Evolutionary conservation across 2,797 vertebrate genomes (phyloP).

Genomic region (Pantherophis vulpinus): DNA sequence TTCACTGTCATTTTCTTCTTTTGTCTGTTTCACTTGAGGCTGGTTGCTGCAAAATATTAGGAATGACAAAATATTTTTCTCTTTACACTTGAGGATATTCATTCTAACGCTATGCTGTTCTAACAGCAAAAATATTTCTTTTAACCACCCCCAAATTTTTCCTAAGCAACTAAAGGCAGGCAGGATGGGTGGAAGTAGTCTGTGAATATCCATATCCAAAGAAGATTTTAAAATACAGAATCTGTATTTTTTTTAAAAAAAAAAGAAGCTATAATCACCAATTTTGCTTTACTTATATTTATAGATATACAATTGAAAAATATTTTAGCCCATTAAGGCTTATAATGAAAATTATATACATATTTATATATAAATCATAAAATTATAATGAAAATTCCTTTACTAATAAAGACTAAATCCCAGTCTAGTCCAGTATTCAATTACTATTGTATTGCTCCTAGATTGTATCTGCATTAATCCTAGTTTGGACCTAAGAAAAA

Average conservation of each 20-base stretch:
- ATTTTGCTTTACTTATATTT: neutral
- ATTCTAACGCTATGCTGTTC: neutral
- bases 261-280: neutral
- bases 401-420: neutral
- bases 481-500: neutral
- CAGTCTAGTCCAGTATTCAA: neutral
- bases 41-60: conserved; percentile 59
- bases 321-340: neutral
- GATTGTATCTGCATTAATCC: neutral
- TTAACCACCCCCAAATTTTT: neutral
- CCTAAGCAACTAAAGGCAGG: neutral
- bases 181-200: neutral
- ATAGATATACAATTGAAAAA: neutral
- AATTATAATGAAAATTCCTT: neutral
- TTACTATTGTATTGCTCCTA: neutral
- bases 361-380: no score
- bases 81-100: neutral
- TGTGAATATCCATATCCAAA: neutral
- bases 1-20: conserved; percentile 52
- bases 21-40: conserved; percentile 27
- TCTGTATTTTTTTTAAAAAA: neutral
- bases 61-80: neutral
- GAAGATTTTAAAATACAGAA: neutral
- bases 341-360: neutral
- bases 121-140: neutral